These are phyloP conservation scores for Apamea epomidion DNA, from an alignment of 2,888 invertebrate species.

Conservation along the genomic window DNA sequence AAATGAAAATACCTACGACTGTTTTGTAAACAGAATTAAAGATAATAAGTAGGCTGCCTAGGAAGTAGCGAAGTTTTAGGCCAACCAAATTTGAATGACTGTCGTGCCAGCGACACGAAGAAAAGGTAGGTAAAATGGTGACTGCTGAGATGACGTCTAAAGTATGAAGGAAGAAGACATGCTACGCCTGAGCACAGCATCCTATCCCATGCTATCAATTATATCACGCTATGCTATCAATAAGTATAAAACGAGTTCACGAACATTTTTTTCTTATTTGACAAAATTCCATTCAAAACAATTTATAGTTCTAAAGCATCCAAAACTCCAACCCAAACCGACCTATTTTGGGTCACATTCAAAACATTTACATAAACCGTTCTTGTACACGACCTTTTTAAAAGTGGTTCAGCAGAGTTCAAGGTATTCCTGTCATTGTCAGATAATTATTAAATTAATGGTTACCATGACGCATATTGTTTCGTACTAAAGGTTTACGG, in stretches of 20 bases:
- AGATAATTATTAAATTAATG: constrained; percentile 56
- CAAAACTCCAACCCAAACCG: background rate
- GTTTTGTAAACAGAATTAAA: background rate
- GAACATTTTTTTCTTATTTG: background rate
- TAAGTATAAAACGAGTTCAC: too few species aligned
- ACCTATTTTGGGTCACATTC: constrained; percentile 10
- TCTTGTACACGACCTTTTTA: constrained; percentile 41
- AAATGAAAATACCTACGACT: background rate
- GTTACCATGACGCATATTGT: constrained; percentile 41
- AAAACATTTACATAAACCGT: constrained; percentile 13
- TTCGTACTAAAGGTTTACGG: constrained; percentile 39
- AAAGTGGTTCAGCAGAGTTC: constrained; percentile 51
- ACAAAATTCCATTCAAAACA: background rate
- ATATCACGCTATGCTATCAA: too few species aligned
- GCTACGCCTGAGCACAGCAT: too few species aligned
- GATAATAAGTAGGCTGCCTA: background rate
- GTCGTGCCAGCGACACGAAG: too few species aligned
- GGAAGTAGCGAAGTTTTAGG: too few species aligned
- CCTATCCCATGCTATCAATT: too few species aligned
- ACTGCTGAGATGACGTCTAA: too few species aligned
- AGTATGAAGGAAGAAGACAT: too few species aligned
- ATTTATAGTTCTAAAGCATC: background rate
- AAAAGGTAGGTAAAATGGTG: too few species aligned
- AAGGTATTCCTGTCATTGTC: constrained; percentile 54
- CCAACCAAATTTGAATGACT: too few species aligned